A percentile compares a stretch with the other conserved stretches of the same genome.
Evolutionary conservation across 2,888 invertebrate species (phyloP).

Genomic region (Cephalotes varians): DNA sequence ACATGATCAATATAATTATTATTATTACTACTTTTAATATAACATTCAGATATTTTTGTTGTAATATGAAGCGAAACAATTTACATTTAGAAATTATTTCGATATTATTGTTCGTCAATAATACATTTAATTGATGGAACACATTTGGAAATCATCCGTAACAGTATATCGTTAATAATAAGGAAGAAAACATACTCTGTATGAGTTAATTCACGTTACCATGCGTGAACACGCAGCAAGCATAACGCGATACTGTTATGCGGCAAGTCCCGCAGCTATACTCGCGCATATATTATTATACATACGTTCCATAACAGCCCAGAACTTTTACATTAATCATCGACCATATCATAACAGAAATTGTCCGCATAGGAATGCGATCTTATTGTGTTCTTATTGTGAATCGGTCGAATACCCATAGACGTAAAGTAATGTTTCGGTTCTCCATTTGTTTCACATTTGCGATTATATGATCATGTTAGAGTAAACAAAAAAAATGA

Average conservation of each 20-base stretch:
- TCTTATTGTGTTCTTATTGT: background rate
- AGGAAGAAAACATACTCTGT: conserved; percentile 9
- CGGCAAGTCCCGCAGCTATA: conserved; percentile 33
- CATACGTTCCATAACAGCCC: background rate
- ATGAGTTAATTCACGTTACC: conserved; percentile 17
- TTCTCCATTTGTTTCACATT: background rate
- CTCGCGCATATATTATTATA: background rate
- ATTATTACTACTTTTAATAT: background rate
- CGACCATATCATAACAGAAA: background rate
- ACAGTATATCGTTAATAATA: background rate
- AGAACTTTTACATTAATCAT: background rate
- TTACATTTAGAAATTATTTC: background rate
- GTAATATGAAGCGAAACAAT: background rate
- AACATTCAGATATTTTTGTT: background rate
- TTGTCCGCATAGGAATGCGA: background rate
- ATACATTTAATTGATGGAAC: background rate
- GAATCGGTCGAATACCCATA: background rate
- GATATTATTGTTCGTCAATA: background rate
- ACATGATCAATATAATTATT: too few relatives aligned
- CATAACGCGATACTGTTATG: conserved; percentile 58
- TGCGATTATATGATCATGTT: background rate
- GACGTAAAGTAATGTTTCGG: background rate
- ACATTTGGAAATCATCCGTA: background rate
- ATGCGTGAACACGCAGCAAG: conserved; percentile 28
- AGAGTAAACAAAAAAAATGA: too few relatives aligned